Percentiles rank a stretch among this genome's conserved stretches.
Conservation (phyloP, 2,888 invertebrate genomes). For the Oxyteleia sp. region DNA sequence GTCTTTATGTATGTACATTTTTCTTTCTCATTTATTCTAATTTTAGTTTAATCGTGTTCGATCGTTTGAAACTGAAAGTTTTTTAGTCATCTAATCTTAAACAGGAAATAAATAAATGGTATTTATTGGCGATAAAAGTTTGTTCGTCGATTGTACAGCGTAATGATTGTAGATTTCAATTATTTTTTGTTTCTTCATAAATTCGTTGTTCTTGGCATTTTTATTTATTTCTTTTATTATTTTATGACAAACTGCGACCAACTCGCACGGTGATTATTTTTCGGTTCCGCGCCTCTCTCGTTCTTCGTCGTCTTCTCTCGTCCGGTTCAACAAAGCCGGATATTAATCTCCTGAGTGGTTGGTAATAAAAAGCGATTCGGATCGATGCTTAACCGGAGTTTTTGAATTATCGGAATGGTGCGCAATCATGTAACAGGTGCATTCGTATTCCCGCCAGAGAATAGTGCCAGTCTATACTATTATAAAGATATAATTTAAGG, state of each 20-base stretch:
- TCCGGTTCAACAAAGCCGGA: conserved; percentile 74
- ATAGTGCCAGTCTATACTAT: conserved; percentile 54
- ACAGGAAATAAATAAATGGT: background rate
- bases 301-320: conserved; percentile 69
- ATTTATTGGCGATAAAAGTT: conserved; percentile 6
- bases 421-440: conserved; percentile 74
- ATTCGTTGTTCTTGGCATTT: conserved; percentile 59
- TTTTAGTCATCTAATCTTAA: background rate
- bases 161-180: conserved; percentile 58
- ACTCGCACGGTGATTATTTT: conserved; percentile 71
- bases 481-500: conserved; percentile 67
- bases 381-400: conserved; percentile 74
- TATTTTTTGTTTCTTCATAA: conserved; percentile 35
- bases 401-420: conserved; percentile 74
- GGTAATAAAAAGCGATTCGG: conserved; percentile 74
- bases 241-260: conserved; percentile 71
- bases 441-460: conserved; percentile 68
- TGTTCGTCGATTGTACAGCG: conserved; percentile 2
- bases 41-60: background rate
- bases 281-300: conserved; percentile 68
- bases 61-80: background rate
- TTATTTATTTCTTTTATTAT: conserved; percentile 71
- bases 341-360: conserved; percentile 74
- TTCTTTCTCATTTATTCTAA: background rate
- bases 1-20: background rate